Percentiles rank a stretch among this genome's conserved stretches.
These are phyloP conservation scores for Dendrocincla tyrannina DNA, from an alignment of 2,797 vertebrate species.

Conservation along the genomic window DNA sequence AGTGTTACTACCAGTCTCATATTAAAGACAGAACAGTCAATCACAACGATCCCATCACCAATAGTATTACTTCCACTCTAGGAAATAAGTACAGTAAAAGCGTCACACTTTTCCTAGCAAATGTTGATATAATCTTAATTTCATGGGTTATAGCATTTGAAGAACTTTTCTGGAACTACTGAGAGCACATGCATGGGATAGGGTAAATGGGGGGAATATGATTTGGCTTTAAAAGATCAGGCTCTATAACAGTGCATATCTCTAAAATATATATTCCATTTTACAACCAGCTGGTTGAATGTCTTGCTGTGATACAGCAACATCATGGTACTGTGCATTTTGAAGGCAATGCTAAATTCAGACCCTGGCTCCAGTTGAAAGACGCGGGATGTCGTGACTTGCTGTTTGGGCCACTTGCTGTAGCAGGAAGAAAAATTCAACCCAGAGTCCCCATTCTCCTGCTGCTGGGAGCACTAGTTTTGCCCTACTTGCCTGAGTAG, in stretches of 20 bases:
- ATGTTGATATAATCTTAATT: neutral
- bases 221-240: neutral
- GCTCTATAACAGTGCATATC: neutral
- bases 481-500: neutral
- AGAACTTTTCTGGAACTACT: neutral
- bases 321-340: neutral
- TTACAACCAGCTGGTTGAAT: neutral
- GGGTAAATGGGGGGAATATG: neutral
- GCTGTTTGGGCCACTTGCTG: neutral
- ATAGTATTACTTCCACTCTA: neutral
- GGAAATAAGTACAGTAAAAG: neutral
- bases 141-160: conserved; percentile 34
- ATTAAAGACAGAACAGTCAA: neutral
- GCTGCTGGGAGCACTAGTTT: neutral
- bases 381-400: neutral
- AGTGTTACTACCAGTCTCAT: neutral
- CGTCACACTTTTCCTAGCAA: neutral
- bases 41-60: neutral
- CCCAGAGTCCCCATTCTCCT: neutral
- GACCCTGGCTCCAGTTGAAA: neutral
- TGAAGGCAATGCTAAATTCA: neutral
- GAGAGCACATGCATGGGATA: neutral
- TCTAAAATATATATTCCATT: conserved; percentile 1
- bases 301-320: neutral
- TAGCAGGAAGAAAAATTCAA: neutral